These are phyloP conservation scores for Megaceryle maxima DNA, from an alignment of 2,113 vertebrate species.

Conservation along the genomic window DNA sequence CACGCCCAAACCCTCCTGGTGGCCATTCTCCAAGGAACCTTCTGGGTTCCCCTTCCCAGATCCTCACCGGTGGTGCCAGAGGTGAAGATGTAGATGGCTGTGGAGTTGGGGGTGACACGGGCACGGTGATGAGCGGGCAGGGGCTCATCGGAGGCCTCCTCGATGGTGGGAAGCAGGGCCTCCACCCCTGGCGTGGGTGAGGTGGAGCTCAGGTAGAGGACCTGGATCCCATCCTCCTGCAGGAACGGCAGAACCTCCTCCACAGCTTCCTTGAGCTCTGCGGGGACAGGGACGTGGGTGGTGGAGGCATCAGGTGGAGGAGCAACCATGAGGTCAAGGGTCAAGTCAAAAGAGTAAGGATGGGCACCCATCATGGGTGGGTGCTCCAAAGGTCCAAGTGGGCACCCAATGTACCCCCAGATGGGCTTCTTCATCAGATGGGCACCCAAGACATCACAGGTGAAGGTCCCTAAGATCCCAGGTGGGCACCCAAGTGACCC, in stretches of 20 bases:
- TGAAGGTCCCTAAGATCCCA: background rate
- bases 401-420: too few species aligned
- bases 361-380: background rate
- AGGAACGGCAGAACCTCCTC: constrained; percentile 79
- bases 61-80: constrained; percentile 83
- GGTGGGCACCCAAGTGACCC: background rate
- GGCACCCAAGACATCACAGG: background rate
- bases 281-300: background rate
- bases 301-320: background rate
- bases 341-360: background rate
- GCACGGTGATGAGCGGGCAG: constrained; percentile 59
- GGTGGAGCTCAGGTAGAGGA: constrained; percentile 71
- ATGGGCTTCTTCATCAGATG: too few species aligned
- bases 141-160: constrained; percentile 56
- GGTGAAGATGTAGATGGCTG: constrained; percentile 84
- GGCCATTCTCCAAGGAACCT: background rate
- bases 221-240: constrained; percentile 45
- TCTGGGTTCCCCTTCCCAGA: rapidly evolving
- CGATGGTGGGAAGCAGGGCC: constrained; percentile 66
- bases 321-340: too few species aligned
- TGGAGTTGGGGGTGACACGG: constrained; percentile 22
- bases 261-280: constrained; percentile 74
- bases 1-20: too few species aligned
- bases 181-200: constrained; percentile 62
- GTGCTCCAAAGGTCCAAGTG: too few species aligned